Base-by-base conservation (phyloP, 1,140 invertebrate genomes). In the Meteorus sp. region DNA sequence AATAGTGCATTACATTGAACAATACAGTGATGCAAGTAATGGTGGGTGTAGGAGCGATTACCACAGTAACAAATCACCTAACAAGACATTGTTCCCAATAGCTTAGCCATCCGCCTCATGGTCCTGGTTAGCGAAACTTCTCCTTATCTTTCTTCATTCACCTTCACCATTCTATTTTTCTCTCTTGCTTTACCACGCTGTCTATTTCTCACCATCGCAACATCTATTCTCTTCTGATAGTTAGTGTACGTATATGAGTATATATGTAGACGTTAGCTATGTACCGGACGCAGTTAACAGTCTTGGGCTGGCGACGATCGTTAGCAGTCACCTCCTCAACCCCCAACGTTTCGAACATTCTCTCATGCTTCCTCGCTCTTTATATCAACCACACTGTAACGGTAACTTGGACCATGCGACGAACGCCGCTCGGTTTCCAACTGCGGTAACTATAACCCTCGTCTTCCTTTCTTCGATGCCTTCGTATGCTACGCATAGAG, bases 21-120 rank as follows among this genome's bases (percentile, higher is more conserved):
- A n/a, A n/a, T n/a, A n/a, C n/a, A n/a, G n/a, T 13, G 15, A 15
- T n/a, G 22, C 3, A 11, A 8, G n/a, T 35, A 37, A 52, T 31
- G 50, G 17, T 35, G 17, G 50, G 17, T 23, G 19, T 71, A 59
- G 59, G 65, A 43, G 63, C 73, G 68, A 74, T 76, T 74, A 75
- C 69, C 72, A 64, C 71, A 68, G 72, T n/a, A 74, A 69, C 69
- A 74, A 75, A 73, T 70, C 69, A 63, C 62, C 74, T 73, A 74
- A 76, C 73, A 76, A 75, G 73, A 76, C 73, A 76, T 76, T 76
- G 71, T 76, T 74, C 73, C 66, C 69, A 67, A 74, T 72, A 73
- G 73, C 71, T 71, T 66, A 67, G 64, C 68, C 69, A 68, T 71
- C 72, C 65, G 63, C 47, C 59, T 62, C 62, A 61, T 44, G 15